A percentile compares a stretch with the other conserved stretches of the same genome.
Evolutionary conservation across 2,888 invertebrate species (phyloP).

Genomic region (Ptychoptera albimana): DNA sequence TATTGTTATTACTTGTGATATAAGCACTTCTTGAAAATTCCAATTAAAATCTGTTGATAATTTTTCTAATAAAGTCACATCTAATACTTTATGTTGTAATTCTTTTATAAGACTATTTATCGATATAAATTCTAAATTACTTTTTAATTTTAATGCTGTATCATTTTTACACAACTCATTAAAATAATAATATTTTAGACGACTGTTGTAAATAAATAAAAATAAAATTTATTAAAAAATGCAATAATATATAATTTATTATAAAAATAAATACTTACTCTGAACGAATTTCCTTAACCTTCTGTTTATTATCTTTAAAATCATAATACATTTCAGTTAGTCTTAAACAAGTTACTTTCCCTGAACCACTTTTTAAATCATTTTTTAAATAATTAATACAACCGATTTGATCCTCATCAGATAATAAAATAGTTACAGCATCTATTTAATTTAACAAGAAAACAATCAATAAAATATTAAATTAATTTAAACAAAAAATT

Average conservation of each 20-base stretch:
- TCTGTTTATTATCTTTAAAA: conserved; percentile 18
- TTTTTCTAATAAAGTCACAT: conserved; percentile 23
- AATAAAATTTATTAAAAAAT: too few species aligned
- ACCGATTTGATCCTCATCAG: conserved; percentile 17
- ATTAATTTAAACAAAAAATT: neutral
- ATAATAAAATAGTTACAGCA: conserved; percentile 22
- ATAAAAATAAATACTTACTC: conserved; percentile 14
- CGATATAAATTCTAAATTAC: conserved; percentile 24
- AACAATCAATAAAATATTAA: too few species aligned
- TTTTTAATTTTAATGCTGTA: conserved; percentile 21
- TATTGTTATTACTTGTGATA: conserved; percentile 19
- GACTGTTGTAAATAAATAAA: conserved; percentile 17
- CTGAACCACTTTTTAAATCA: conserved; percentile 24
- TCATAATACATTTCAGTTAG: conserved; percentile 27
- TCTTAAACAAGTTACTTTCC: conserved; percentile 23
- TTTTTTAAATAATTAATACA: conserved; percentile 19
- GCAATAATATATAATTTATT: neutral
- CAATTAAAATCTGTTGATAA: conserved; percentile 27
- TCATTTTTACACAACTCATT: conserved; percentile 27
- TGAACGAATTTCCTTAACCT: conserved; percentile 18
- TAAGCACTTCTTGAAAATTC: conserved; percentile 25
- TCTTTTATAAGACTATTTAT: conserved; percentile 23
- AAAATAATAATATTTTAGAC: conserved; percentile 27
- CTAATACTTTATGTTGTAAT: conserved; percentile 23
- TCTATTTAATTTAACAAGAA: conserved; percentile 13